Base-by-base conservation (phyloP, 2,797 vertebrate genomes). In the Pseudomugil gertrudae region DNA sequence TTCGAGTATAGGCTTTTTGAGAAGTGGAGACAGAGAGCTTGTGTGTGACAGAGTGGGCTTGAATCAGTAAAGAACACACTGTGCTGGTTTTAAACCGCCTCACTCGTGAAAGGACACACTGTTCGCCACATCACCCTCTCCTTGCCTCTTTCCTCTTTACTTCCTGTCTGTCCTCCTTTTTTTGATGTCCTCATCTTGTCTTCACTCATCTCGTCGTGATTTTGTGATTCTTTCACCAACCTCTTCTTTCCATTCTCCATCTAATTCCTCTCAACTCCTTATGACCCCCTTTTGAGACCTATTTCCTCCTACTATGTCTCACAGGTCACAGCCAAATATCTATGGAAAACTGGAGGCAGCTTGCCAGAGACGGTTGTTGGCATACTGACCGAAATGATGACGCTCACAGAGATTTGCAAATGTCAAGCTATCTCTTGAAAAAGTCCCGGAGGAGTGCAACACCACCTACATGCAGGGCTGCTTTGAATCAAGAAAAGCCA, bases 21-120 rank as follows among this genome's bases (percentile, higher is more conserved):
- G 80, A 69, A 71, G 73, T 54, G 7, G 61, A 84, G 78, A 87
- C 76, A 83, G 78, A 79, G 56, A 63, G 82, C 71, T 56, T 86
- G 81, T 84, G 80, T 77, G 77, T 69, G 69, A 74, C 64, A 56
- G 76, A 80, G 75, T 71, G 76, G 74, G 83, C 81, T 68, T 45
- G 79, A 69, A 78, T 71, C 68, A 78, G 74, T 78, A 83, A 86
- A 86, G 87, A 87, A 92, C 92, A 91, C 83, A 76, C 85, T 89
- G 87, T 90, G 84, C 89, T 65, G 80, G 78, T 89, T 87, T 84
- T 72, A 80, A 82, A 85, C 76, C 72, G 81, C 66, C 72, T 84
- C 80, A 68, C 83, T 48, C 47, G 84, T 90, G 86, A 92, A 93
- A 92, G 91, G 83, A 88, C 73, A 71, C 84, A 92, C 80, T 91